Conservation (phyloP, 2,797 vertebrate genomes). For the Crypturellus tataupa region DNA sequence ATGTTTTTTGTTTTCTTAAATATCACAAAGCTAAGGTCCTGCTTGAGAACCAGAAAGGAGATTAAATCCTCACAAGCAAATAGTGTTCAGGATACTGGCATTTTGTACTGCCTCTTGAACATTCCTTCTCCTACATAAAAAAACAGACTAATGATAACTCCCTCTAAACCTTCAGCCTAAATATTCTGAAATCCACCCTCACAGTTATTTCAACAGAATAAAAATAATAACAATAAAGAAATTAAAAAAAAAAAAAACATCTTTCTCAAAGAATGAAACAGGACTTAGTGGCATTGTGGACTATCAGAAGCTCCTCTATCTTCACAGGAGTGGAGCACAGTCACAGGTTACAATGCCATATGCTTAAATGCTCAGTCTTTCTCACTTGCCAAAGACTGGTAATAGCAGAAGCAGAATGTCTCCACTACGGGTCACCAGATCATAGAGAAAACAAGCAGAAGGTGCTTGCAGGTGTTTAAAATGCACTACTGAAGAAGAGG, state of each 20-base stretch:
- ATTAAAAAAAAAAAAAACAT: not conserved
- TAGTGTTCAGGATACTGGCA: slow-evolving; percentile 66
- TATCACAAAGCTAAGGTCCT: slow-evolving; percentile 77
- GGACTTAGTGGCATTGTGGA: not conserved
- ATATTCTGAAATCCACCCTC: slow-evolving; percentile 19
- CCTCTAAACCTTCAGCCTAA: slow-evolving; percentile 22
- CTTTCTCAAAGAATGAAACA: slow-evolving; percentile 23
- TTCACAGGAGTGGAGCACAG: not conserved
- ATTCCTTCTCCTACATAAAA: slow-evolving; percentile 22
- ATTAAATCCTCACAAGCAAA: slow-evolving; percentile 77
- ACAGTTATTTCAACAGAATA: not conserved
- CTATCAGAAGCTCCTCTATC: not conserved
- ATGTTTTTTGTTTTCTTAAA: slow-evolving; percentile 79
- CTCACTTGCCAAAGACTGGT: not conserved
- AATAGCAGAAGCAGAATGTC: slow-evolving; percentile 9
- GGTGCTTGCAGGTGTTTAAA: slow-evolving; percentile 8
- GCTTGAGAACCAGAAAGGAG: slow-evolving; percentile 66
- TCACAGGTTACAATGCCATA: not conserved
- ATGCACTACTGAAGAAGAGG: not conserved
- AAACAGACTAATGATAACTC: slow-evolving; percentile 38
- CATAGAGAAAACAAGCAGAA: slow-evolving; percentile 12
- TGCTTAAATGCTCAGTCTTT: not conserved
- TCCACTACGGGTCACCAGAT: not conserved
- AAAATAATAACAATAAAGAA: not conserved
- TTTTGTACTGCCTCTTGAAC: slow-evolving; percentile 51